Base-by-base conservation (phyloP, 2,113 vertebrate species). In the Nothobranchius furzeri region DNA sequence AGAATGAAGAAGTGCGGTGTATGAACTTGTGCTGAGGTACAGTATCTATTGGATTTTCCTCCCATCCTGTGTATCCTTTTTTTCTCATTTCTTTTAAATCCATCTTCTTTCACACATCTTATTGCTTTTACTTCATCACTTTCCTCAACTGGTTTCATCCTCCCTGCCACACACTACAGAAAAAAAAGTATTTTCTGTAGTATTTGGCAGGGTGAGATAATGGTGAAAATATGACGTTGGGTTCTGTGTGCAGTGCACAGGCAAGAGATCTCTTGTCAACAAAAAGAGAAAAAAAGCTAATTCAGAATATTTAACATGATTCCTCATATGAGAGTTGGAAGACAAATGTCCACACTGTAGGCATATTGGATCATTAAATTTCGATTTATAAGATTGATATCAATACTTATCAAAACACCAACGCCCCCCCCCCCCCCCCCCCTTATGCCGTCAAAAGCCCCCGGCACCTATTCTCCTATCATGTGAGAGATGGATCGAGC, bases 371-470 rank as follows among this genome's bases (percentile, higher is more conserved):
- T 84, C 84, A 85, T 91, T 89, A 87, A 88, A 91, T 85, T 82
- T 69, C 88, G 80, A 88, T 89, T 87, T 81, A 81, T 76, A 81
- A 83, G 89, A 85, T 87, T 81, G 84, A 90, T 88, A 79, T 84
- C 72, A 68, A 86, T 84, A 82, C 80, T 87, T 87, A 90, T 88
- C 82, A 88, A 84, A 91, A 91, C 85, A 84, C 82, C 60, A 60
- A 70, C 75, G 53, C 76, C 76, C 82, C 58, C 57, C 78, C 14
- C 15, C 76, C 76, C 82, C 58, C 57, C 78, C 14, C 15, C 14
- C 6, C 15, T 75, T 75, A 65, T 10, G 43, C 65, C 76, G 79
- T 71, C 67, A 74, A 55, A 59, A 64, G 75, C 84, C 78, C 80
- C 42, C 60, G 70, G 80, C 80, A 20, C 65, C 79, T 67, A 40